A percentile compares a stretch with the other conserved stretches of the same genome.
These are phyloP conservation scores for Masticophis lateralis DNA, from an alignment of 2,797 vertebrate genomes.

Conservation along the genomic window DNA sequence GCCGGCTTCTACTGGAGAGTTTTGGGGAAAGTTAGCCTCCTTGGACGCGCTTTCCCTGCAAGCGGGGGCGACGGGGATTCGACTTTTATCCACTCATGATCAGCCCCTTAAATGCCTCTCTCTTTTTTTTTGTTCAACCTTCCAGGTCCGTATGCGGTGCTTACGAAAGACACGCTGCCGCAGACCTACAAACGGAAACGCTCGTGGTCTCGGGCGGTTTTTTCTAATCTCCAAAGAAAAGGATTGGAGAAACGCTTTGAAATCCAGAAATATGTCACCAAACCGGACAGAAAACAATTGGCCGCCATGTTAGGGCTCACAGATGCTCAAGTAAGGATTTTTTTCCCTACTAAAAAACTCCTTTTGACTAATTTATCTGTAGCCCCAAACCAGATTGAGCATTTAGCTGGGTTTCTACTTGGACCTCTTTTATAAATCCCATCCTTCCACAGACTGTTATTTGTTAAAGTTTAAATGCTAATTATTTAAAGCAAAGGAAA, in stretches of 20 bases:
- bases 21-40: neutral
- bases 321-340: constrained; percentile 87
- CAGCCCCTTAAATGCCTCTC: neutral
- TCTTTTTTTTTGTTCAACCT: neutral
- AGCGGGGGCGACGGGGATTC: neutral
- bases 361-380: neutral
- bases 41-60: neutral
- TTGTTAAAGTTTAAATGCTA: neutral
- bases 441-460: neutral
- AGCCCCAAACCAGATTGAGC: neutral
- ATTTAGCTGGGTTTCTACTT: neutral
- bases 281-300: constrained; percentile 95
- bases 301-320: constrained; percentile 97
- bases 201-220: constrained; percentile 96
- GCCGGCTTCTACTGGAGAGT: neutral
- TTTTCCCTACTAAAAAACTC: neutral
- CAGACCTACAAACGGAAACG: constrained; percentile 98
- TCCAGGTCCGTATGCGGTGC: constrained; percentile 92
- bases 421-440: neutral
- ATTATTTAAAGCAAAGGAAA: neutral
- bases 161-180: constrained; percentile 97
- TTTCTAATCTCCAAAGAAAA: constrained; percentile 97
- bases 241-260: constrained; percentile 97
- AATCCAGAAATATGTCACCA: constrained; percentile 98
- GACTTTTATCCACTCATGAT: neutral